Base-by-base conservation (phyloP, 2,888 invertebrate genomes). In the Mellilla xanthometata region DNA sequence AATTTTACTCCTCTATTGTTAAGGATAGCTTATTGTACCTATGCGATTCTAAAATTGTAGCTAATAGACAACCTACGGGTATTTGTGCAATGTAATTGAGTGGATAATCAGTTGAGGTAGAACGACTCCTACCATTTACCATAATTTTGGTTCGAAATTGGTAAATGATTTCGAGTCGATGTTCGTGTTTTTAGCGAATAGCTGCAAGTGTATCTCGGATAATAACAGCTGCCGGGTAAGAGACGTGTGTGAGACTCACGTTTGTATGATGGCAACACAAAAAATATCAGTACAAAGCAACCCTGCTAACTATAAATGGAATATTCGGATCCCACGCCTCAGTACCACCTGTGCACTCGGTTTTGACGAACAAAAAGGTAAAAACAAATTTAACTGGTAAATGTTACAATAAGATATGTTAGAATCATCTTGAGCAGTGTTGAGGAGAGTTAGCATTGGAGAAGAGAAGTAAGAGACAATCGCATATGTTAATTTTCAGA, bases 241-340 rank as follows among this genome's bases (percentile, higher is more conserved):
- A 75, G 73, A 68, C 75, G 76, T 81, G 78, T 80, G 72, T 72
- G 64, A 69, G 63, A 59, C 73, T 82, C 82, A 84, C 84, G 84
- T 76, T 81, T 73, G 65, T 70, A 67, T 65, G 75, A 80, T 82
- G 81, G 74, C 74, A 76, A 58, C 76, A 78, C 80, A 85, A 88
- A 86, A 87, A 87, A 80, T 76, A 76, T 76, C 65, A 65, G 70
- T 55, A 68, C 68, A 72, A 60, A 76, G 80, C 68, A 77, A 80
- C 76, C 82, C 80, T 73, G 68, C 70, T 68, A 65, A 60, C 60
- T 88, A 88, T 88, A 88, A 87, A 87, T 86, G 73, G 84, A 77
- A 75, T 76, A 84, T 76, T 76, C 62, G 52, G 71, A 66, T 84
- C 80, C 67, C 76, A 79, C 77, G 74, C 62, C 58, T 72, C 84